phyloP scores from a whole-genome alignment of 2,113 vertebrate genomes.

The Perca schrenkii region DNA sequence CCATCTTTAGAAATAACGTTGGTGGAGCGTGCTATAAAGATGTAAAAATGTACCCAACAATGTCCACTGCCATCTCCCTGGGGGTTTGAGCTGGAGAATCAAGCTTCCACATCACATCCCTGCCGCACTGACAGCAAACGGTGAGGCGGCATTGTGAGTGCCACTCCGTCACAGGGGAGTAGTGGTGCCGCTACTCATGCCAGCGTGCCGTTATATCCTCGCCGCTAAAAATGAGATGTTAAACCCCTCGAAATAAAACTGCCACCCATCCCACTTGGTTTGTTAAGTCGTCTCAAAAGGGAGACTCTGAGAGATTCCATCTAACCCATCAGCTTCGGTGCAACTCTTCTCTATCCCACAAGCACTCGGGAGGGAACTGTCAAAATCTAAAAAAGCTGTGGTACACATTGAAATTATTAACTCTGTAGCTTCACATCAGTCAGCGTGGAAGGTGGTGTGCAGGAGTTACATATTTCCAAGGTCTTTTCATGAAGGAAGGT shows the following conservation, averaged over 20 bases:
- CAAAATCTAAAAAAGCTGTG: slow-evolving; percentile 39
- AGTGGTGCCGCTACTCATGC: slow-evolving; percentile 54
- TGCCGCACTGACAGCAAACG: slow-evolving; percentile 69
- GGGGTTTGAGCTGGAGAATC: slow-evolving; percentile 52
- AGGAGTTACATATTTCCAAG: slow-evolving; percentile 36
- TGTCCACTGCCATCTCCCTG: slow-evolving; percentile 63
- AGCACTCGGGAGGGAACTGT: slow-evolving; percentile 52
- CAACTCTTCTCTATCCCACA: slow-evolving; percentile 42
- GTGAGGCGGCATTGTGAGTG: slow-evolving; percentile 61
- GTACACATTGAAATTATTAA: slow-evolving; percentile 54
- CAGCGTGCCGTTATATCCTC: slow-evolving; percentile 44
- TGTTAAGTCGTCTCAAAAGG: slow-evolving; percentile 64
- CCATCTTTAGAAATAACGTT: slow-evolving; percentile 55
- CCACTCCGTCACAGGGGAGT: slow-evolving; percentile 68
- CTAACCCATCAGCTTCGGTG: slow-evolving; percentile 51
- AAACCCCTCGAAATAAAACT: slow-evolving; percentile 49
- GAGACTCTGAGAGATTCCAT: slow-evolving; percentile 52
- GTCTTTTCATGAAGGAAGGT: slow-evolving; percentile 46
- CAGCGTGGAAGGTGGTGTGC: slow-evolving; percentile 25
- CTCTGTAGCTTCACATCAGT: slow-evolving; percentile 44
- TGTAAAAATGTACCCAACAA: slow-evolving; percentile 65
- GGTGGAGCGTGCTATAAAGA: slow-evolving; percentile 54
- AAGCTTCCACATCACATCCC: slow-evolving; percentile 67
- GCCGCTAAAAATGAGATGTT: slow-evolving; percentile 78
- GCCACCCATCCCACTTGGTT: slow-evolving; percentile 53